phyloP scores from a whole-genome alignment of 2,888 invertebrate genomes.

The Cylloceria caligata region DNA sequence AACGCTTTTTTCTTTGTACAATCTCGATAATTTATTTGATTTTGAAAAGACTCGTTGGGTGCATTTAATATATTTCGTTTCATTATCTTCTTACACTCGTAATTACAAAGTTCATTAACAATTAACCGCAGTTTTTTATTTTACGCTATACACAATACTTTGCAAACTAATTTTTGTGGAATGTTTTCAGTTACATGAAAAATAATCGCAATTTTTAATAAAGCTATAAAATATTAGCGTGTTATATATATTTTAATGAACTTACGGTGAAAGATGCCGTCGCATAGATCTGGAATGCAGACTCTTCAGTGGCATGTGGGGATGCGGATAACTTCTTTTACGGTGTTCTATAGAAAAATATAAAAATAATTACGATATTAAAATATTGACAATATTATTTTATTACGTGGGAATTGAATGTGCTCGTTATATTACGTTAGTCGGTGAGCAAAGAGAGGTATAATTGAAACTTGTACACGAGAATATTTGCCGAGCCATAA shows the following conservation, averaged over 20 bases:
- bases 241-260: slow-evolving; percentile 52
- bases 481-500: slow-evolving; percentile 39
- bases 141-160: no score
- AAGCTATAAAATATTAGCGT: not conserved
- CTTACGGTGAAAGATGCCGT: slow-evolving; percentile 85
- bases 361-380: not conserved
- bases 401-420: slow-evolving; percentile 7
- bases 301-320: slow-evolving; percentile 87
- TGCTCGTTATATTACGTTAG: slow-evolving; percentile 13
- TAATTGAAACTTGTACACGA: slow-evolving; percentile 24
- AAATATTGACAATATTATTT: not conserved
- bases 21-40: no score
- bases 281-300: slow-evolving; percentile 86
- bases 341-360: slow-evolving; percentile 86
- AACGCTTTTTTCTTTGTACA: no score
- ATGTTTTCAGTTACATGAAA: not conserved
- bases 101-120: no score
- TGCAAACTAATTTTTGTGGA: no score
- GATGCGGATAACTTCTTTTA: slow-evolving; percentile 88
- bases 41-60: no score
- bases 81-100: no score
- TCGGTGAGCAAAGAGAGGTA: not conserved
- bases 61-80: no score
- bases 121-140: no score
- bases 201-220: not conserved